Conservation (phyloP, 2,888 invertebrate genomes). For the Sceliomorpha sp. region DNA sequence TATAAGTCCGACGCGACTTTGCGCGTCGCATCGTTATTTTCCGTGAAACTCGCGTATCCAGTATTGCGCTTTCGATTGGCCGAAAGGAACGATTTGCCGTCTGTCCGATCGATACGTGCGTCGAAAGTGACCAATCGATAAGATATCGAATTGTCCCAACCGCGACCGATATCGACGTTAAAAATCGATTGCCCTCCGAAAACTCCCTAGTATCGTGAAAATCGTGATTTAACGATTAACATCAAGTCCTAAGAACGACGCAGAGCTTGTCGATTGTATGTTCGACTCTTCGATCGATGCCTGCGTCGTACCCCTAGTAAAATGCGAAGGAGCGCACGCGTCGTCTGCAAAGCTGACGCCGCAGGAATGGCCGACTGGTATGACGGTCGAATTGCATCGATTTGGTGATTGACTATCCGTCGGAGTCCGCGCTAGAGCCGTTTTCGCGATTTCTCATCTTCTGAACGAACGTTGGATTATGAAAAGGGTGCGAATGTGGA, state of each 20-base stretch:
- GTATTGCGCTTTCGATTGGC: too few relatives aligned
- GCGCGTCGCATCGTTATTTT: constrained; percentile 20
- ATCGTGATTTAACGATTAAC: too few relatives aligned
- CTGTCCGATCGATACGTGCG: background rate
- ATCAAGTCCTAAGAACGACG: constrained; percentile 2
- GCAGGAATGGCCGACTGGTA: constrained; percentile 28
- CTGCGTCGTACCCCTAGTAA: background rate
- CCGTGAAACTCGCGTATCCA: background rate
- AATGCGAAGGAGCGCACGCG: constrained; percentile 35
- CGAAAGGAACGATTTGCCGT: constrained; percentile 13
- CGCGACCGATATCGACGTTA: too few relatives aligned
- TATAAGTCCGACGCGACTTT: constrained; percentile 14
- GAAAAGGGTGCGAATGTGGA: too few relatives aligned
- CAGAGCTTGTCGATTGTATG: constrained; percentile 37
- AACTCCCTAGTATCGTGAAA: too few relatives aligned
- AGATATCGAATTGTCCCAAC: too few relatives aligned
- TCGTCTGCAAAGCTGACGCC: constrained; percentile 26
- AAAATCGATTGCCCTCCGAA: too few relatives aligned
- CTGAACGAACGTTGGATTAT: too few relatives aligned
- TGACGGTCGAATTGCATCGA: constrained; percentile 48
- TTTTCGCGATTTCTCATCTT: too few relatives aligned
- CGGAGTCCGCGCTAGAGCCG: constrained; percentile 26
- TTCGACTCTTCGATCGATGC: constrained; percentile 51
- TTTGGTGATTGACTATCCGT: constrained; percentile 49
- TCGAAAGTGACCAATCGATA: constrained; percentile 10